Evolutionary conservation across 2,113 vertebrate species (phyloP), one percentile per base, ranked within the genome.

Genomic region (Lasiurus cinereus): DNA sequence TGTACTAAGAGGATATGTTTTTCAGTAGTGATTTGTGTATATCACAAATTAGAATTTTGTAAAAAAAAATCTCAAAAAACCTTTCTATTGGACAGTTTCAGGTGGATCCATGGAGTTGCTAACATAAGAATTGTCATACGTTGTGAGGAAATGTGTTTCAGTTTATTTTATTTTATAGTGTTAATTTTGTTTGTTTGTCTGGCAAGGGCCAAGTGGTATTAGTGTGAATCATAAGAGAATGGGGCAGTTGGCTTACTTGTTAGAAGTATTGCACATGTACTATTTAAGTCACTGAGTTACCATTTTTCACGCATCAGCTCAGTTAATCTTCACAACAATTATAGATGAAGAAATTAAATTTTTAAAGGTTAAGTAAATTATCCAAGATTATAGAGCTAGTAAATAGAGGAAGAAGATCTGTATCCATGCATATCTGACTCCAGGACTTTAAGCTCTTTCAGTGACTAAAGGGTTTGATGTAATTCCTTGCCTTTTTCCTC

Each of bases 241-340:
- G 39, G 36, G n/a, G 33, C 78, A 74, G 13, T 33, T 85, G 33
- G 43, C 22, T 82, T 69, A 62, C 66, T 88, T 86, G 16, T 22
- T 69, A 48, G 43, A 21, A 33, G 2, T 77, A 46, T n/a, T 52
- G 10, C 33, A 27, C 48, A 5, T 52, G 3, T 59, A 72, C 31
- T 21, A 11, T 69, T 31, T 69, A 29, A 39, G 43, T 48, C 19
- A 54, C 16, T 39, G 16, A 27, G 48, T 80, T 77, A 59, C 46
- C 36, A 54, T 46, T 70, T 72, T 89, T 54, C 43, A 91, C 67
- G n/a, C 2, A 66, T 76, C 48, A 18, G 59, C 8, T 80, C 22
- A 77, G 62, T 94, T 95, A 66, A 43, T 85, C 36, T 86, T 92
- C 16, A 31, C 86, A 86, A 84, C 39, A 39, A 78, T 14, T 67